A percentile compares a stretch with the other conserved stretches of the same genome.
These are phyloP conservation scores for Microcebus murinus DNA, from an alignment of 2,113 vertebrate genomes.

Conservation along the genomic window DNA sequence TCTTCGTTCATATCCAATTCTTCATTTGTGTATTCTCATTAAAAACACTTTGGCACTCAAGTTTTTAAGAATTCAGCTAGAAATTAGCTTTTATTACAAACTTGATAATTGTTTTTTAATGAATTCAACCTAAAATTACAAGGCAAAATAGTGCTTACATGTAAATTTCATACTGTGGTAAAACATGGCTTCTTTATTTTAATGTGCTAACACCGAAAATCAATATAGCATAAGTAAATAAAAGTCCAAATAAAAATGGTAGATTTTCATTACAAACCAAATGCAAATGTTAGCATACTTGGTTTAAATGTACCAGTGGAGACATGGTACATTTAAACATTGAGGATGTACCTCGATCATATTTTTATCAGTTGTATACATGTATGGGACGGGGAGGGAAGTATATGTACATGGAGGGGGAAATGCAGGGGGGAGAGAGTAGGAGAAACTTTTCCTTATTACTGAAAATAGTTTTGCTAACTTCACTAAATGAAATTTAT, in stretches of 20 bases:
- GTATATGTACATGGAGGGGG: too few species aligned
- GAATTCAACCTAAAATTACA: neutral
- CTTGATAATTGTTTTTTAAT: neutral
- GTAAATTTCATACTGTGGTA: neutral
- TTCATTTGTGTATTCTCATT: neutral
- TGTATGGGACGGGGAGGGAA: neutral
- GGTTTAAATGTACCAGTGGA: neutral
- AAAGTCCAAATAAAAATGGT: neutral
- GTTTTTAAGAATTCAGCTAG: neutral
- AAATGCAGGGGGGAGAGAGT: accelerated
- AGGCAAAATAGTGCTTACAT: neutral
- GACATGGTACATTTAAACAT: neutral
- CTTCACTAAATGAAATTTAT: constrained; percentile 64
- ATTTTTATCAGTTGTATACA: neutral
- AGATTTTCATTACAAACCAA: constrained; percentile 6
- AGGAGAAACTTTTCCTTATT: neutral
- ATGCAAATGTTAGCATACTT: neutral
- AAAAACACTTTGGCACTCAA: neutral
- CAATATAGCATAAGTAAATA: neutral
- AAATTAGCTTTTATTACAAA: neutral
- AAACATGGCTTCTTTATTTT: neutral
- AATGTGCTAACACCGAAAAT: neutral
- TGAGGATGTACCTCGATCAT: neutral
- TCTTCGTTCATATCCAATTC: neutral
- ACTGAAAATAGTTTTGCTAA: constrained; percentile 54